Evolutionary conservation across 30 jellyfish, hydroid and myxozoan species (phyloP), one percentile per base, ranked within the genome.

Genomic region (Rhopilema esculentum): DNA sequence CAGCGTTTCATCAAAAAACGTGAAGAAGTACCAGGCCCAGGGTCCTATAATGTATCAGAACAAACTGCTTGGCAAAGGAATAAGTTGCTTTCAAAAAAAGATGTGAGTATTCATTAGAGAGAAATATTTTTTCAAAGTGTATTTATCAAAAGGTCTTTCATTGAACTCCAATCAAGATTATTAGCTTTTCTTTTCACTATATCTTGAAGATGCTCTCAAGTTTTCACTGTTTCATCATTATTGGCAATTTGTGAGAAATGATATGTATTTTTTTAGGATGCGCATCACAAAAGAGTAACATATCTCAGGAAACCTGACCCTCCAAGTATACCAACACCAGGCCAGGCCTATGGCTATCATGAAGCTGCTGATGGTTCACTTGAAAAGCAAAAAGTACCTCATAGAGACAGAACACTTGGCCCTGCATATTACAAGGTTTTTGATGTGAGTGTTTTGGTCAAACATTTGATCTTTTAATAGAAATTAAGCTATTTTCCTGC

Each of bases 321-420:
- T 2, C 98, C 98, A 32, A 85, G 97, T 49, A 93, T 93, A 0
- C 98, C 98, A n/a, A 88, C 97, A 25, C 98, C 98, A 8, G 98
- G 98, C 9, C 98, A 93, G 69, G 98, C 98, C 2, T 87, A 93
- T 77, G 98, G 98, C 19, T 93, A 52, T 32, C 97, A 93, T 28
- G 97, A 92, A 79, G 90, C 83, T 28, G 82, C 33, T 0, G 92
- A 82, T 82, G 98, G 98, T 8, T 68, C 89, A 0, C 86, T 93
- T 61, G 80, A 83, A 61, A 93, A 82, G 64, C 97, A 93, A 69
- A 75, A 77, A 82, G 84, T 65, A 8, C 95, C 97, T 0, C 75
- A 22, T 17, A 80, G 82, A 69, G 98, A 93, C 87, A 52, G 65
- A 21, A 81, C 98, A 25, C 92, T 93, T 27, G 98, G 98, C 7